These are phyloP conservation scores for Remorina albescens DNA, from an alignment of 2,797 vertebrate genomes.

Conservation along the genomic window DNA sequence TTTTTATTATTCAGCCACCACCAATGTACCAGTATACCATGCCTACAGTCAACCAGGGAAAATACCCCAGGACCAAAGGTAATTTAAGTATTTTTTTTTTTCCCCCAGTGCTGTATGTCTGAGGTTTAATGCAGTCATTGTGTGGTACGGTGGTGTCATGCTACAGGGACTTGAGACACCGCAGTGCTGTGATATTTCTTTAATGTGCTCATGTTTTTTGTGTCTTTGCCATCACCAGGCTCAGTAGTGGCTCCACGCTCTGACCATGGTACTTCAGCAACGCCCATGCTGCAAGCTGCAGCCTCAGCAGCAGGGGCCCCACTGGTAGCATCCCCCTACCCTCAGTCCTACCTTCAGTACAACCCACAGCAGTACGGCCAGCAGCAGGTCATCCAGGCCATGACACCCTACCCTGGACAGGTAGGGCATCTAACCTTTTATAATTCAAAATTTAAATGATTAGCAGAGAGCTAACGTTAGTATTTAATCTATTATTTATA, in stretches of 20 bases:
- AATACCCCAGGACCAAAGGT: slow-evolving; percentile 92
- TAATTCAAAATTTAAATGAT: not conserved
- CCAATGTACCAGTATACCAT: slow-evolving; percentile 93
- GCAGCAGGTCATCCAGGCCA: slow-evolving; percentile 91
- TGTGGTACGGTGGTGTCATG: not conserved
- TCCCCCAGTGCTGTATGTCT: not conserved
- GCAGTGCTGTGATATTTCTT: not conserved
- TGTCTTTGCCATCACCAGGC: slow-evolving; percentile 71
- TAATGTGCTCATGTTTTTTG: not conserved
- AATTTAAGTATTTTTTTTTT: not conserved
- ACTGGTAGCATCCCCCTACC: slow-evolving; percentile 90
- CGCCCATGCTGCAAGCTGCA: slow-evolving; percentile 90
- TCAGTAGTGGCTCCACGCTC: slow-evolving; percentile 87
- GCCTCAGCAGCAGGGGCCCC: slow-evolving; percentile 89
- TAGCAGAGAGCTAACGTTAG: not conserved
- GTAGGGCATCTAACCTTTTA: slow-evolving; percentile 59
- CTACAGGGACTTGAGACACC: not conserved
- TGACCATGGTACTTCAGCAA: slow-evolving; percentile 88
- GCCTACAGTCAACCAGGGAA: slow-evolving; percentile 90
- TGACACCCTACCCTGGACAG: slow-evolving; percentile 91
- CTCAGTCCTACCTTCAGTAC: slow-evolving; percentile 92
- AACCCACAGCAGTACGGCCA: slow-evolving; percentile 84
- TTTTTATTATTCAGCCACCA: slow-evolving; percentile 85
- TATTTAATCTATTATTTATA: too few relatives aligned
- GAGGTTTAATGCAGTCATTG: not conserved